Conservation (phyloP, 2,888 invertebrate species). For the Trachelus tabidus region DNA sequence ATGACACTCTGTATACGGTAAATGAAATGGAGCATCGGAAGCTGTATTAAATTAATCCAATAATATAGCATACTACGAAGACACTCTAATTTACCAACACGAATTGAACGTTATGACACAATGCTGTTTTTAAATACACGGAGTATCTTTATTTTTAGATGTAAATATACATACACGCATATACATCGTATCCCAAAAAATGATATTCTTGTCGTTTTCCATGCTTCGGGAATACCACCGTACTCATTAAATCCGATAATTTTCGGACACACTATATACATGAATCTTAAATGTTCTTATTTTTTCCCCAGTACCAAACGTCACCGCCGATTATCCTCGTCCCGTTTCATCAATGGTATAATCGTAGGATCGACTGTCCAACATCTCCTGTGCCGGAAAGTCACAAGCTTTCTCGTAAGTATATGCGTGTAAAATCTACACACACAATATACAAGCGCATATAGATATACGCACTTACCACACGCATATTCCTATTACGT, state of each 20-base stretch:
- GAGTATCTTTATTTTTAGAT: background rate
- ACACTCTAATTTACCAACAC: background rate
- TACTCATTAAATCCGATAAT: background rate
- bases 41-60: background rate
- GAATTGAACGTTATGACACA: background rate
- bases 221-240: background rate
- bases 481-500: slow-evolving; percentile 26
- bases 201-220: background rate
- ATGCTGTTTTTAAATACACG: background rate
- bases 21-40: background rate
- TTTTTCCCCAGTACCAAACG: background rate
- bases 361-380: background rate
- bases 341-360: background rate
- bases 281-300: background rate
- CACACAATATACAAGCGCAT: background rate
- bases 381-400: background rate
- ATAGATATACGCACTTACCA: slow-evolving; percentile 12
- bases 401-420: background rate
- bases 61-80: background rate
- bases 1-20: background rate
- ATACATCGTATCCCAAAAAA: background rate
- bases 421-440: background rate
- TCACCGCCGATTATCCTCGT: background rate
- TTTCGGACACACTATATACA: background rate
- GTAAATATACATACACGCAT: background rate